Base-by-base conservation (phyloP, 35 echinoderm and acorn worm species). In the Acanthaster planci region DNA sequence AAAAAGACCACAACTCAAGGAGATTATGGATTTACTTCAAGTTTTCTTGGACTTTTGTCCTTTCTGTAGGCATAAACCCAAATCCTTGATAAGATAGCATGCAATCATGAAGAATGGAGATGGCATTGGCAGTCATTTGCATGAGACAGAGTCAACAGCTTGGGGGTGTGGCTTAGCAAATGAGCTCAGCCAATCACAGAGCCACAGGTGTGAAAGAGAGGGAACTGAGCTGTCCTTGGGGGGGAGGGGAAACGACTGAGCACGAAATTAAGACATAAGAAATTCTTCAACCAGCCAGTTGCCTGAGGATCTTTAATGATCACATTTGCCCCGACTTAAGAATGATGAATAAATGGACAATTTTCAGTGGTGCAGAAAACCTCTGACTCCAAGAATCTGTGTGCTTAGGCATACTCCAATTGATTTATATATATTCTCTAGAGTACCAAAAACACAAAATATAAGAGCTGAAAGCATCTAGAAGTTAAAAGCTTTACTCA, bases 21-120 rank as follows among this genome's bases (percentile, higher is more conserved):
- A 72, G 64, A 72, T 72, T 72, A 72, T 72, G 64, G 64, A 72
- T 72, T 72, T 35, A 72, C 64, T 72, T 72, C 18, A 31, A 72
- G 64, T 72, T 72, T 72, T 72, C 64, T 72, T 72, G 64, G 34
- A 72, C 26, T 72, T 26, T 9, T 72, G 34, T 72, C 64, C 34
- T 72, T 26, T 7, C 19, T 59, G 7, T 72, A 29, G 23, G 23
- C 26, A 72, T 29, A 26, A 72, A 34, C 64, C 27, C 64, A 47
- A 47, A 47, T 72, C 26, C 30, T 16, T 26, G 23, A 15, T 72
- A 60, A 22, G 57, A 60, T 60, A 72, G 64, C 27, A 59, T 72
- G 64, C 34, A 72, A 7, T 26, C 26, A 31, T 29, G 64, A 10
- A 34, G 18, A 29, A 1, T 26, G 34, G 64, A 30, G 64, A 26